Percentiles rank a stretch among this genome's conserved stretches.
phyloP scores from a whole-genome alignment of 1,140 invertebrate species.

The Apis cerana region DNA sequence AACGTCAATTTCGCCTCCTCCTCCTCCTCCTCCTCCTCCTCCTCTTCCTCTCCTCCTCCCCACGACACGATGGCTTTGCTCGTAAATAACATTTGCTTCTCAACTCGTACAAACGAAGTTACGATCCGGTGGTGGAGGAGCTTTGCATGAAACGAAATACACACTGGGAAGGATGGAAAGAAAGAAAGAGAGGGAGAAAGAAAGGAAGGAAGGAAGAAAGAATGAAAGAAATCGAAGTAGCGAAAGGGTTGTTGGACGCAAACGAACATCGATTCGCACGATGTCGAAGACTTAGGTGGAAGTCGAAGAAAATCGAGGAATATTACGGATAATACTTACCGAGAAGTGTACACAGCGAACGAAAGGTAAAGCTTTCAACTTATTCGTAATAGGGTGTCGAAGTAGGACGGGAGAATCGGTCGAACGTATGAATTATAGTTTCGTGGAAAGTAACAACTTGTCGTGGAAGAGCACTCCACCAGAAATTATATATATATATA shows the following conservation, averaged over 20 bases:
- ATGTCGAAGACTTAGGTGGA: constrained; percentile 37
- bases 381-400: neutral
- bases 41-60: too few species aligned
- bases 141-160: constrained; percentile 52
- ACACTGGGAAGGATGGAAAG: neutral
- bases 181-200: constrained; percentile 16
- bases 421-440: neutral
- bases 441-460: neutral
- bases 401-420: neutral
- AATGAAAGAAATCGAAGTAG: neutral
- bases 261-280: constrained; percentile 59
- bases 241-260: constrained; percentile 36
- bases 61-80: constrained; percentile 53
- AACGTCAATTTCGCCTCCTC: neutral
- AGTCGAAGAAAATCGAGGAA: constrained; percentile 21
- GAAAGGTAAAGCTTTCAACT: neutral
- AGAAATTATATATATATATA: neutral
- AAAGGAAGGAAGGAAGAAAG: constrained; percentile 15
- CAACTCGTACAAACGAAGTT: constrained; percentile 60
- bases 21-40: neutral
- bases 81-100: constrained; percentile 71
- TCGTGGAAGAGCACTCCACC: neutral
- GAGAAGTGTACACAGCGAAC: neutral
- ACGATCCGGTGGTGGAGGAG: constrained; percentile 49
- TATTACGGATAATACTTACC: constrained; percentile 1